phyloP scores from a whole-genome alignment of 2,113 vertebrate genomes.

The Lontra canadensis region DNA sequence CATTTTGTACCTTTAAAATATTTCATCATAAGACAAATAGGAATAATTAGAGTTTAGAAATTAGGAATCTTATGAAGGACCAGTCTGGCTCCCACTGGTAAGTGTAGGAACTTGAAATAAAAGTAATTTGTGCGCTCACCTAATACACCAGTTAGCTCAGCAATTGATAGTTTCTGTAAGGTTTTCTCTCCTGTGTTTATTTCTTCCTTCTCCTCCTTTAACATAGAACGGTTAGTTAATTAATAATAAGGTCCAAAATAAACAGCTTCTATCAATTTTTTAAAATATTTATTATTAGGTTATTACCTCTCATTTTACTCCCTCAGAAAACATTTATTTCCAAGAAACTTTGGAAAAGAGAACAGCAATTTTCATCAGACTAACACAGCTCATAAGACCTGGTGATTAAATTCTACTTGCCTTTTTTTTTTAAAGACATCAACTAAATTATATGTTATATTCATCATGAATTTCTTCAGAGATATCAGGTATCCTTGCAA shows the following conservation, averaged over 20 bases:
- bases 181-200: not conserved
- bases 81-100: not conserved
- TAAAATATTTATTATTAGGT: not conserved
- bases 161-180: not conserved
- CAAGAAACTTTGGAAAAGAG: not conserved
- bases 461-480: not conserved
- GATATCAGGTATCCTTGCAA: not conserved
- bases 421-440: not conserved
- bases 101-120: not conserved
- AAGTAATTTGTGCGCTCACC: not conserved
- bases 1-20: not conserved
- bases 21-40: not conserved
- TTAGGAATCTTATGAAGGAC: not conserved
- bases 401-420: not conserved
- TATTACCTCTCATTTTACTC: not conserved
- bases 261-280: not conserved
- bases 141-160: not conserved
- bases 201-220: not conserved
- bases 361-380: not conserved
- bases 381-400: not conserved
- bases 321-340: not conserved
- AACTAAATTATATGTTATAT: not conserved
- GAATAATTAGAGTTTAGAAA: not conserved
- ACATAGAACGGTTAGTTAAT: not conserved
- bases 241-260: not conserved